These are phyloP conservation scores for Toxostoma redivivum DNA, from an alignment of 2,113 vertebrate species.

Conservation along the genomic window DNA sequence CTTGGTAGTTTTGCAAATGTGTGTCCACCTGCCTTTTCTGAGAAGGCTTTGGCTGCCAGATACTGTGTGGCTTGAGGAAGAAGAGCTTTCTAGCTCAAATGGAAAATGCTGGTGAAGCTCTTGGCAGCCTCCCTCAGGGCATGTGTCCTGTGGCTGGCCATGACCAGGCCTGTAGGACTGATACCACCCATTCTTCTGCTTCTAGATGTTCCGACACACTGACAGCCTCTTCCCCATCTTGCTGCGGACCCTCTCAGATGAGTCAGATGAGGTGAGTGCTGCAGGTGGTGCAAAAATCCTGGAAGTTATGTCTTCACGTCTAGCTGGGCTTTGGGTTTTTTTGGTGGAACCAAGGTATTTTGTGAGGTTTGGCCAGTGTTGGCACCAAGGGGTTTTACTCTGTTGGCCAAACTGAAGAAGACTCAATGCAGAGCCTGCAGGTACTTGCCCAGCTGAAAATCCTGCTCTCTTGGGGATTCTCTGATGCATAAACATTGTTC, in stretches of 20 bases:
- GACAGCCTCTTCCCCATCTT: slow-evolving; percentile 95
- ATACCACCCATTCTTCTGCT: neutral
- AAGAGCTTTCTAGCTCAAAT: neutral
- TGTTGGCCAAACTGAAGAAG: neutral
- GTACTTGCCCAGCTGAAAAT: neutral
- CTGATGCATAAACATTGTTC: neutral
- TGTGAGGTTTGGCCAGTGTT: neutral
- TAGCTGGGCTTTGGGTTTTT: neutral
- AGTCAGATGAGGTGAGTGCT: slow-evolving; percentile 88
- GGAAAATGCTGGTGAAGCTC: neutral
- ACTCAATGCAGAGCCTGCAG: neutral
- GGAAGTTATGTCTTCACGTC: neutral
- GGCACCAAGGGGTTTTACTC: neutral
- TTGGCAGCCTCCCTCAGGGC: fast-evolving
- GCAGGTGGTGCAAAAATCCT: neutral
- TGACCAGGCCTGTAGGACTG: neutral
- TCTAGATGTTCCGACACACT: slow-evolving; percentile 94
- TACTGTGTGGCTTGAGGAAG: neutral
- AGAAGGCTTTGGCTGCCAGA: neutral
- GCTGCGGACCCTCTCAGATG: slow-evolving; percentile 91
- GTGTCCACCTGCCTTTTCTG: neutral
- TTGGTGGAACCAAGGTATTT: neutral
- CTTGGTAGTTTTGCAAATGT: neutral
- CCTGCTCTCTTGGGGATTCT: fast-evolving
- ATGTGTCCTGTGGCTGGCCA: too few relatives aligned